Evolutionary conservation across 2,113 vertebrate species (phyloP).

Genomic region (Oryzias celebensis): DNA sequence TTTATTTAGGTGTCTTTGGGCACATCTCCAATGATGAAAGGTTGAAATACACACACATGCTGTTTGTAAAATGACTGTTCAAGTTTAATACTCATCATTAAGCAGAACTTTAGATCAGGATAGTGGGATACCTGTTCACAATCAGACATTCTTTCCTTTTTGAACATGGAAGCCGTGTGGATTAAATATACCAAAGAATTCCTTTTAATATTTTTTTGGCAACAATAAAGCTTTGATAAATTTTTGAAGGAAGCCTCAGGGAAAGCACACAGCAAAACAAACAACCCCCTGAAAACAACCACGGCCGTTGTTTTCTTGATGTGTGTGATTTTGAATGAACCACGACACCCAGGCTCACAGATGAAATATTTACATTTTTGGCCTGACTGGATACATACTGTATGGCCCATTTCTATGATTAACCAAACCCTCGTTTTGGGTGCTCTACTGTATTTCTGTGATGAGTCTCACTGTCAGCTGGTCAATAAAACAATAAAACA

Average conservation of each 20-base stretch:
- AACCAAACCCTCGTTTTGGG: conserved; percentile 3
- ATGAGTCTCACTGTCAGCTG: conserved; percentile 50
- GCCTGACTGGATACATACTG: neutral
- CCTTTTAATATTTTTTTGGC: too few relatives aligned
- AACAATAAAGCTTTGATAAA: neutral
- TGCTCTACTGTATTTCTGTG: conserved; percentile 23
- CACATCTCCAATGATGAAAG: too few relatives aligned
- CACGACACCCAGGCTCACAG: neutral
- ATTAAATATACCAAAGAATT: too few relatives aligned
- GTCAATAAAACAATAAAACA: conserved; percentile 68
- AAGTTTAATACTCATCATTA: too few relatives aligned
- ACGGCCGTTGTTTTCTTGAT: neutral
- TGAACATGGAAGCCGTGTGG: too few relatives aligned
- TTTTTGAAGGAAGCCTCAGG: neutral
- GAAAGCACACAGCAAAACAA: conserved; percentile 4
- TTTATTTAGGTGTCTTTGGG: too few relatives aligned
- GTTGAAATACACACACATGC: too few relatives aligned
- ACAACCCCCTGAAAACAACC: neutral
- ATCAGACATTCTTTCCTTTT: too few relatives aligned
- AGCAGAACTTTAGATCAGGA: too few relatives aligned
- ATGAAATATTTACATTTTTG: neutral
- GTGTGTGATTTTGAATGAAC: conserved; percentile 2
- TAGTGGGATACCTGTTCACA: too few relatives aligned
- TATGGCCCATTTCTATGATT: neutral
- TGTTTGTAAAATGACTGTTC: too few relatives aligned